phyloP scores from a whole-genome alignment of 30 jellyfish, hydroid and myxozoan species.

The Mastigias papua region DNA sequence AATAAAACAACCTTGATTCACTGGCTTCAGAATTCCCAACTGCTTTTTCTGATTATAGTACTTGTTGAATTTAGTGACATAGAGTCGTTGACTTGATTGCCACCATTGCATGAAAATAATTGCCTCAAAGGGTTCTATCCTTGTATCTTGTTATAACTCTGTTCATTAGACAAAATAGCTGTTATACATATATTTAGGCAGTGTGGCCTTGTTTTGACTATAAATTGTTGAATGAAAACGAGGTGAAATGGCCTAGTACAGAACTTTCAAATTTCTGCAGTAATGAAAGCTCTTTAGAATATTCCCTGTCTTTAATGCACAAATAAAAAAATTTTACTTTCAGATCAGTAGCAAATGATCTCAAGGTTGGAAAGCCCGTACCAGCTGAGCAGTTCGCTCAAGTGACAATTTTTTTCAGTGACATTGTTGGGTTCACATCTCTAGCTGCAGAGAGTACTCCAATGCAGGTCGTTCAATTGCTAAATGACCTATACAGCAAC shows the following conservation, averaged over 20 bases:
- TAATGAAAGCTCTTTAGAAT: not conserved
- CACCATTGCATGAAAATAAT: too few species aligned
- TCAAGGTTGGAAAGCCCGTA: constrained; percentile 96
- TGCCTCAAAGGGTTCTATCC: too few species aligned
- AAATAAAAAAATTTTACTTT: not conserved
- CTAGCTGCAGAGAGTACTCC: constrained; percentile 93
- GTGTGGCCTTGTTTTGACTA: not conserved
- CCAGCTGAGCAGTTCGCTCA: constrained; percentile 91
- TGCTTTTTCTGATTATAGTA: too few species aligned
- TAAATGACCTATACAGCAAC: constrained; percentile 89
- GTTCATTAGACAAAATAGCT: too few species aligned
- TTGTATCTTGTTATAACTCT: too few species aligned
- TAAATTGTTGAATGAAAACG: too few species aligned
- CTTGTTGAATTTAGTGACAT: too few species aligned
- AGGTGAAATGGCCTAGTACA: not conserved
- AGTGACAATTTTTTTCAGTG: constrained; percentile 97
- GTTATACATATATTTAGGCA: too few species aligned
- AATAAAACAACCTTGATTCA: too few species aligned
- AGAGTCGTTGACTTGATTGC: too few species aligned
- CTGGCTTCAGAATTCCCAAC: too few species aligned
- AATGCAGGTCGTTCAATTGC: constrained; percentile 88
- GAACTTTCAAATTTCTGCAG: not conserved
- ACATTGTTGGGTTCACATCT: constrained; percentile 95
- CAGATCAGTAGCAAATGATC: constrained; percentile 92
- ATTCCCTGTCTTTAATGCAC: not conserved